Percentiles rank a stretch among this genome's conserved stretches.
These are phyloP conservation scores for Watsonalla binaria DNA, from an alignment of 2,888 invertebrate genomes.

Conservation along the genomic window DNA sequence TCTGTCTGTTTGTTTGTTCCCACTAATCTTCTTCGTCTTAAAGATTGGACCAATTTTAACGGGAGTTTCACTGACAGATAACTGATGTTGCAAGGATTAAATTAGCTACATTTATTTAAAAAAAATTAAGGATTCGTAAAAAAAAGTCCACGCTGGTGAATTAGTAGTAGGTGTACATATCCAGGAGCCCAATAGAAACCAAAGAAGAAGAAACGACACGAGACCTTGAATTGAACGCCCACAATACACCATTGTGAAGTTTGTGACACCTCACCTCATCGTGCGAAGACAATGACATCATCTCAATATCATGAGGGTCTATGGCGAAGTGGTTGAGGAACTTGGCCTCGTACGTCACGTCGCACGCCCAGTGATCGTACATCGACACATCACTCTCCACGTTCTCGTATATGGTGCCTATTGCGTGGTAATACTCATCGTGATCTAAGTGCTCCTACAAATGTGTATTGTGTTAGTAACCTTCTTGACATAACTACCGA, in stretches of 20 bases:
- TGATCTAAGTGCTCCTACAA: conserved; percentile 31
- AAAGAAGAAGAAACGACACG: conserved; percentile 1
- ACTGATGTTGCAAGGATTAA: too few species aligned
- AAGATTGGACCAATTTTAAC: too few species aligned
- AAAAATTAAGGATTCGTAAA: too few species aligned
- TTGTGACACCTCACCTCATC: conserved; percentile 37
- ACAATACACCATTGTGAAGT: not conserved
- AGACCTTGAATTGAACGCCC: conserved; percentile 3
- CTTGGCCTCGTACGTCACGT: conserved; percentile 41
- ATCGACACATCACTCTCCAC: conserved; percentile 41
- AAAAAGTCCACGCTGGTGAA: too few species aligned
- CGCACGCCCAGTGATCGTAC: conserved; percentile 42
- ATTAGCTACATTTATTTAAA: too few species aligned
- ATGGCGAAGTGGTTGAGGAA: conserved; percentile 47
- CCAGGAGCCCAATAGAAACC: too few species aligned
- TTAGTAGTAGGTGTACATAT: too few species aligned
- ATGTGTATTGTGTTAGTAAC: conserved; percentile 28
- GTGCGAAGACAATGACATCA: conserved; percentile 38
- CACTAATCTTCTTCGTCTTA: too few species aligned
- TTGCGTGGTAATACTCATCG: conserved; percentile 58
- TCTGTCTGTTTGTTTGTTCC: too few species aligned
- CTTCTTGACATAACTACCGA: not conserved
- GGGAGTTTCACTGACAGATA: too few species aligned
- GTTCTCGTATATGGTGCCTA: conserved; percentile 63
- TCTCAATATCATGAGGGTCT: conserved; percentile 34